Evolutionary conservation across 2,113 vertebrate genomes (phyloP).

Genomic region (Datnioides undecimradiatus): DNA sequence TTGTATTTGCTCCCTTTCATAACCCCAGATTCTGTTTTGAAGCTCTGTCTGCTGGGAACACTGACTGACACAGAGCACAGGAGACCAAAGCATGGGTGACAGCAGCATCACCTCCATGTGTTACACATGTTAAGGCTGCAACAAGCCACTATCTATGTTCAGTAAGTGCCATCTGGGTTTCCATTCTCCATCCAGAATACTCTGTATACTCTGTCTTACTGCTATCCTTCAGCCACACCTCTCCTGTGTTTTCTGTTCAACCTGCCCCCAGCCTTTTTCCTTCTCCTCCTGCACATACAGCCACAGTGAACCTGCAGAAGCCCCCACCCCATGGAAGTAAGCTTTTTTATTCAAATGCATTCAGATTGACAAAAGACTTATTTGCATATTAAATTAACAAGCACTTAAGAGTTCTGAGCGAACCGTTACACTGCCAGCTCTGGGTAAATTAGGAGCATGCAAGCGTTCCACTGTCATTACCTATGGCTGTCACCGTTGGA

Average conservation of each 20-base stretch:
- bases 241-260: conserved; percentile 1
- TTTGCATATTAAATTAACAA: conserved; percentile 86
- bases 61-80: conserved; percentile 31
- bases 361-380: conserved; percentile 80
- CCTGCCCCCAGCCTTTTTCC: conserved; percentile 4
- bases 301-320: conserved; percentile 15
- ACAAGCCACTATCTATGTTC: background rate
- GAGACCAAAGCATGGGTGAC: conserved; percentile 20
- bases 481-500: conserved; percentile 60
- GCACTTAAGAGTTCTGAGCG: conserved; percentile 76
- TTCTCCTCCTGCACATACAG: background rate
- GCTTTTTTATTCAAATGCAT: conserved; percentile 79
- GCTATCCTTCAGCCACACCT: conserved; percentile 1
- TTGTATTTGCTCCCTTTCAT: conserved; percentile 40
- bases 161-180: conserved; percentile 15
- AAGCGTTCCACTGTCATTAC: conserved; percentile 63
- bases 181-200: background rate
- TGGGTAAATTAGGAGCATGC: conserved; percentile 60
- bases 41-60: conserved; percentile 33
- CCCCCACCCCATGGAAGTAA: conserved; percentile 51
- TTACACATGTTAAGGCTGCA: conserved; percentile 24
- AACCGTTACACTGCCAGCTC: conserved; percentile 66
- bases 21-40: conserved; percentile 23
- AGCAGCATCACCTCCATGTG: conserved; percentile 23
- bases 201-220: conserved; percentile 5